These are phyloP conservation scores for Esox masquinongy DNA, from an alignment of 2,797 vertebrate species.

Conservation along the genomic window DNA sequence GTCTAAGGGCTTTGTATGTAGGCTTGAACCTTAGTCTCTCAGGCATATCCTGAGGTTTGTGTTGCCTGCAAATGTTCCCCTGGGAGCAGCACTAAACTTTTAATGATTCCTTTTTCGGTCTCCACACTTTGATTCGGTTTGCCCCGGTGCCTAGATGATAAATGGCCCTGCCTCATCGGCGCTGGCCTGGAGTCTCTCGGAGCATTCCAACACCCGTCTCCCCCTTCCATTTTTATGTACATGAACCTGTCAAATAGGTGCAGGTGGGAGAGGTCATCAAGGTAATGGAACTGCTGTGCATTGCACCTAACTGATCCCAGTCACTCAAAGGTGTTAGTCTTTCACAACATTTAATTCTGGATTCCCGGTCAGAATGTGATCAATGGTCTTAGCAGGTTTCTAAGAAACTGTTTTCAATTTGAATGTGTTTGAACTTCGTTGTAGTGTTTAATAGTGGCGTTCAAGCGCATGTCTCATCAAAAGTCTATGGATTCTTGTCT, in stretches of 20 bases:
- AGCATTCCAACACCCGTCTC: constrained; percentile 30
- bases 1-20: constrained; percentile 25
- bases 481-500: not conserved
- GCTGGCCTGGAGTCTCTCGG: constrained; percentile 53
- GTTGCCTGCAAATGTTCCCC: constrained; percentile 47
- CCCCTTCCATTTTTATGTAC: not conserved
- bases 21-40: constrained; percentile 41
- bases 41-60: constrained; percentile 47
- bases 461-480: not conserved
- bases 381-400: not conserved
- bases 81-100: constrained; percentile 71
- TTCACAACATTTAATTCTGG: not conserved
- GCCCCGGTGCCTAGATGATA: constrained; percentile 67
- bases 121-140: constrained; percentile 64
- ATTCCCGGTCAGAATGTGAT: not conserved
- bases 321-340: not conserved
- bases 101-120: constrained; percentile 76
- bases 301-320: not conserved
- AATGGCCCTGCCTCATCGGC: constrained; percentile 68
- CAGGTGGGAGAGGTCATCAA: constrained; percentile 57
- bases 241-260: constrained; percentile 51
- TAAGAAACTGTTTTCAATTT: not conserved
- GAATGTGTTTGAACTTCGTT: not conserved
- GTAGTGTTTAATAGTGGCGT: not conserved
- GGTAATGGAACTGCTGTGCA: constrained; percentile 47